A percentile compares a stretch with the other conserved stretches of the same genome.
Evolutionary conservation across 2,113 vertebrate species (phyloP).

Genomic region (Elgaria multicarinata): DNA sequence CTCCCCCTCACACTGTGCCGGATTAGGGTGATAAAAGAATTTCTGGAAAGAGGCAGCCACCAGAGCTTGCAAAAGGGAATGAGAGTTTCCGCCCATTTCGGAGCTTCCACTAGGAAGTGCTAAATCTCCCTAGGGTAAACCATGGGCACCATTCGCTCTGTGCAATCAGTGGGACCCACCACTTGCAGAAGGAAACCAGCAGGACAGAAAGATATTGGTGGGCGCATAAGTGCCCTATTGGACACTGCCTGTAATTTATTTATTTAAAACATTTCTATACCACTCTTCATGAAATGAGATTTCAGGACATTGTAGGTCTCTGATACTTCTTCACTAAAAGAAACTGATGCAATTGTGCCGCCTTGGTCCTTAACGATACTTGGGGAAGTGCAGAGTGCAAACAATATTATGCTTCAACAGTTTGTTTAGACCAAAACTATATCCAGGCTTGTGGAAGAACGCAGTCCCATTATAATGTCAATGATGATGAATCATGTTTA

Average conservation of each 20-base stretch:
- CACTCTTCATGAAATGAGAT: neutral
- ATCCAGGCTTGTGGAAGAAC: neutral
- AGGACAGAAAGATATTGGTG: too few species aligned
- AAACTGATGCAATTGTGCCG: neutral
- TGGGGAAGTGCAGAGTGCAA: neutral
- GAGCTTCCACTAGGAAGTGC: too few species aligned
- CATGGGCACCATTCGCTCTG: too few species aligned
- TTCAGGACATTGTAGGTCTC: neutral
- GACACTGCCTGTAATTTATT: neutral
- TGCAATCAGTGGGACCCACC: too few species aligned
- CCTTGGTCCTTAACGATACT: neutral
- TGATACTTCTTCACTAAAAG: neutral
- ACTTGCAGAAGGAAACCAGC: too few species aligned
- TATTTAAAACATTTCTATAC: neutral
- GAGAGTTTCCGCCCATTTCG: too few species aligned
- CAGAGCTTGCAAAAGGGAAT: too few species aligned
- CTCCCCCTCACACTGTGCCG: too few species aligned
- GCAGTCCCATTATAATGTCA: neutral
- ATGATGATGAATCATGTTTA: neutral
- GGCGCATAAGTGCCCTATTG: too few species aligned
- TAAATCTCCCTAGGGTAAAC: too few species aligned
- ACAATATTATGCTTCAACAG: neutral
- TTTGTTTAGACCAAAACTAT: neutral
- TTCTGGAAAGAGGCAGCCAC: too few species aligned
- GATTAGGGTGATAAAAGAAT: too few species aligned